phyloP scores from a whole-genome alignment of 1,140 invertebrate species.

The Pachypeltis micranthus region DNA sequence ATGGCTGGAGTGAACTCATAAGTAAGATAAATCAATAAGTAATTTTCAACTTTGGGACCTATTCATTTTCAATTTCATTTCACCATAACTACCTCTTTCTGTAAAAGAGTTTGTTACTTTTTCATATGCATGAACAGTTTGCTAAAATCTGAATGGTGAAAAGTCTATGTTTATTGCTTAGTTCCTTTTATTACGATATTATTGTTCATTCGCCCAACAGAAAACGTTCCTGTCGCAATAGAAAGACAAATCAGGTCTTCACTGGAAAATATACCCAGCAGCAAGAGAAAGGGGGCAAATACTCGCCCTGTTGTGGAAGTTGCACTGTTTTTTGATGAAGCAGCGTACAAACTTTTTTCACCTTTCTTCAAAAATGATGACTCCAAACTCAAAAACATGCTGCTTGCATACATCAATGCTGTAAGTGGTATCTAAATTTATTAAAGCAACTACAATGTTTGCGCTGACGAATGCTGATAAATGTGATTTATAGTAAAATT shows the following conservation, averaged over 20 bases:
- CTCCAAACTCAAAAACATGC: conserved; percentile 50
- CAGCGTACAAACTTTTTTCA: conserved; percentile 54
- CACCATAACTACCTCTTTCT: background rate
- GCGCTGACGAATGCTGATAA: background rate
- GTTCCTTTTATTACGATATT: too few relatives aligned
- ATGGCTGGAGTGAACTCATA: background rate
- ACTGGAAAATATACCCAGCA: background rate
- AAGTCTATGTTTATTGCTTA: too few relatives aligned
- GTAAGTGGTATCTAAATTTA: conserved; percentile 34
- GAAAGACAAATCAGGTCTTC: background rate
- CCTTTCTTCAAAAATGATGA: conserved; percentile 53
- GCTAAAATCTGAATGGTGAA: too few relatives aligned
- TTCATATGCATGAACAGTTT: too few relatives aligned
- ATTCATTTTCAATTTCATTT: background rate
- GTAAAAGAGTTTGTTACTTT: too few relatives aligned
- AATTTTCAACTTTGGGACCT: background rate
- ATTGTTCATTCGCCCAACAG: too few relatives aligned
- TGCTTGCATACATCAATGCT: conserved; percentile 61
- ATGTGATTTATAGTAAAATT: too few relatives aligned
- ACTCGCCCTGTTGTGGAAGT: conserved; percentile 39
- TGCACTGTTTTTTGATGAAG: conserved; percentile 60
- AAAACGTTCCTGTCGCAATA: background rate
- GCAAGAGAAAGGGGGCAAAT: background rate
- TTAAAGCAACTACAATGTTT: background rate
- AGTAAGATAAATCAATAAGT: background rate